phyloP scores from a whole-genome alignment of 2,113 vertebrate genomes.

The Columba livia region DNA sequence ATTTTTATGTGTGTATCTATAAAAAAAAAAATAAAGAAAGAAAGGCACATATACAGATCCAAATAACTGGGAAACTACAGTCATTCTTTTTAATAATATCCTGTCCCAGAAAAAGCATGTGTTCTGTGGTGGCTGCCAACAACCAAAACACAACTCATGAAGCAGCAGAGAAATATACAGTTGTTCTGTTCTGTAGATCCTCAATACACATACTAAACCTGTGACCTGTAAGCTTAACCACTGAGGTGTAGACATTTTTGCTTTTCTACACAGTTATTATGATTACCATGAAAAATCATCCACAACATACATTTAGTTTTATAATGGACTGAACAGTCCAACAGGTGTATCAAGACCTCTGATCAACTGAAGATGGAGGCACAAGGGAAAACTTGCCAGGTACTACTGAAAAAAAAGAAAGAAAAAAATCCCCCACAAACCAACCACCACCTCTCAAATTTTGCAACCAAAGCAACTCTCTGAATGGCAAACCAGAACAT shows the following conservation, averaged over 20 bases:
- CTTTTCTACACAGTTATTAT: background rate
- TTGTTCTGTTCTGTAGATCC: background rate
- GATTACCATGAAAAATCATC: background rate
- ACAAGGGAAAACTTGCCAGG: background rate
- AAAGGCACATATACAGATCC: background rate
- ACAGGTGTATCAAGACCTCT: background rate
- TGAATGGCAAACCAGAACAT: background rate
- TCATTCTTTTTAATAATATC: background rate
- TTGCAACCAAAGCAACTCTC: background rate
- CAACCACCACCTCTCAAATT: background rate
- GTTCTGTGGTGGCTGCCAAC: background rate
- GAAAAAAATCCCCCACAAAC: too few species aligned
- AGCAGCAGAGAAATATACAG: background rate
- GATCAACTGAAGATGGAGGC: background rate
- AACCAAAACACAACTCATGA: background rate
- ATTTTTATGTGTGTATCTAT: too few species aligned
- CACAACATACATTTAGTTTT: background rate
- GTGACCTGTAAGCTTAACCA: background rate
- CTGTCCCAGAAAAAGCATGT: background rate
- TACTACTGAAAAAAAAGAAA: background rate
- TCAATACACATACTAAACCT: background rate
- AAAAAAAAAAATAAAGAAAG: background rate
- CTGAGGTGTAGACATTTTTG: accelerated
- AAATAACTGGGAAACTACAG: background rate
- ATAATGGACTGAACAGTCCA: background rate